Evolutionary conservation across 1,140 invertebrate genomes (phyloP).

Genomic region (Papilio machaon): DNA sequence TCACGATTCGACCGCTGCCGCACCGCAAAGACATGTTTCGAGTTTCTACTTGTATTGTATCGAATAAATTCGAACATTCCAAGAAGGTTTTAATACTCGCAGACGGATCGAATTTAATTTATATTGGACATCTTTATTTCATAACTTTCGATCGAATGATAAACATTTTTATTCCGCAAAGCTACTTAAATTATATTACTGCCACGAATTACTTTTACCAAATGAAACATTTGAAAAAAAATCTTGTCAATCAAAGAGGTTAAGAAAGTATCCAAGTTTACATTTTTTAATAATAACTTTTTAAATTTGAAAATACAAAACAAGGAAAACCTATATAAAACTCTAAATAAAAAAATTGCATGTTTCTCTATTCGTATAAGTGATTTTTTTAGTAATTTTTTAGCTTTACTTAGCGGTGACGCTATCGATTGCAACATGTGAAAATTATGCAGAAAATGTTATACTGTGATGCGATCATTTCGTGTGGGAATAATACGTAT

Average conservation of each 20-base stretch:
- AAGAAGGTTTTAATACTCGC: not conserved
- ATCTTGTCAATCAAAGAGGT: too few relatives aligned
- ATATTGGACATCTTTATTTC: not conserved
- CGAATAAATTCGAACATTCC: conserved; percentile 2
- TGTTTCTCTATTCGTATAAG: too few relatives aligned
- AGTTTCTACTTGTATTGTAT: conserved; percentile 18
- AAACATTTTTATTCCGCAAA: not conserved
- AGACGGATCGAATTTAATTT: not conserved
- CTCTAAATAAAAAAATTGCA: too few relatives aligned
- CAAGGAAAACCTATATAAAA: too few relatives aligned
- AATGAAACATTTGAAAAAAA: too few relatives aligned
- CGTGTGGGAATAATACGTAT: not conserved
- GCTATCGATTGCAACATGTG: not conserved
- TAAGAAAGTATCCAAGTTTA: too few relatives aligned
- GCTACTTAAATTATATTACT: not conserved
- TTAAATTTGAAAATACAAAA: too few relatives aligned
- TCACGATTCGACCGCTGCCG: conserved; percentile 30
- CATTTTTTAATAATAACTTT: too few relatives aligned
- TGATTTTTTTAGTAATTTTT: not conserved
- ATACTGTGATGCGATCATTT: not conserved
- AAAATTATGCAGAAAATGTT: not conserved
- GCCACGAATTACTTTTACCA: too few relatives aligned
- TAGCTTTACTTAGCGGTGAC: not conserved
- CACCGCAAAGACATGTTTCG: conserved; percentile 28
- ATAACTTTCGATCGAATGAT: not conserved